A percentile compares a stretch with the other conserved stretches of the same genome.
phyloP scores from a whole-genome alignment of 2,888 invertebrate genomes.

The Horisme vitalbata region DNA sequence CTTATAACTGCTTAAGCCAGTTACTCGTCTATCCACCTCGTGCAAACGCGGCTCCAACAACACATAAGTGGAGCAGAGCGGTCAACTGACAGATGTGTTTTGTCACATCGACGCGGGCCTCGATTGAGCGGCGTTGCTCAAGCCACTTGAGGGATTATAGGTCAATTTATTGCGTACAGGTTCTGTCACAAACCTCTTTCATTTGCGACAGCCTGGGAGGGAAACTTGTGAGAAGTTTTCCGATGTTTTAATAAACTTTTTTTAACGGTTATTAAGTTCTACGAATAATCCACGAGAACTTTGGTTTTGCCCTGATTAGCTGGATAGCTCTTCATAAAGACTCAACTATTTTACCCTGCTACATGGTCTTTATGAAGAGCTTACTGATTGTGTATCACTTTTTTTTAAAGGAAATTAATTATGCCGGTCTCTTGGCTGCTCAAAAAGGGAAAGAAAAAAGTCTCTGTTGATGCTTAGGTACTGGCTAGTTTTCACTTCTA shows the following conservation, averaged over 20 bases:
- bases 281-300: no score
- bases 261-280: not conserved
- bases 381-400: no score
- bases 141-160: conserved; percentile 43
- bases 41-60: conserved; percentile 42
- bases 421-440: no score
- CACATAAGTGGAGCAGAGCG: conserved; percentile 55
- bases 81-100: conserved; percentile 66
- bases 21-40: conserved; percentile 1
- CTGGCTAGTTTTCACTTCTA: no score
- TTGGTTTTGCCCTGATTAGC: no score
- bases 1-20: no score
- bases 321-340: no score
- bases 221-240: conserved; percentile 11
- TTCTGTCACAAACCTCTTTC: conserved; percentile 21
- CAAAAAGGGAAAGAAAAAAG: no score
- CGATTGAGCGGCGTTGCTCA: conserved; percentile 46
- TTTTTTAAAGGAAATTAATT: no score
- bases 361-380: no score
- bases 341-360: no score
- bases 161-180: conserved; percentile 42
- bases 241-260: not conserved
- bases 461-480: no score
- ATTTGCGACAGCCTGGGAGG: conserved; percentile 20
- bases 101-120: conserved; percentile 54